Evolutionary conservation across 2,888 invertebrate genomes (phyloP).

Genomic region (Volucella inanis): DNA sequence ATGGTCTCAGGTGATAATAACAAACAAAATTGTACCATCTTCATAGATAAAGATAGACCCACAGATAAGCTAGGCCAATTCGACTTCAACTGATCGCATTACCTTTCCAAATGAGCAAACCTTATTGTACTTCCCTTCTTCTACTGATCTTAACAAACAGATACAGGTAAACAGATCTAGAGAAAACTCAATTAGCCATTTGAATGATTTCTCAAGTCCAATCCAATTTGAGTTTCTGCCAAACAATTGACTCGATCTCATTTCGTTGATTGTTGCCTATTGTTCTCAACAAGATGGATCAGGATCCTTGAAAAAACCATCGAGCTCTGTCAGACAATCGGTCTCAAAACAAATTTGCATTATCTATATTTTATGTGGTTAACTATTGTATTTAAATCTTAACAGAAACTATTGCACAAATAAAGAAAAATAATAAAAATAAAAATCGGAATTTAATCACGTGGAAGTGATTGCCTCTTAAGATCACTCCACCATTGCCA

Average conservation of each 20-base stretch:
- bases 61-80: constrained; percentile 50
- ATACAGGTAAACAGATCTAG: constrained; percentile 20
- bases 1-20: constrained; percentile 44
- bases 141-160: constrained; percentile 53
- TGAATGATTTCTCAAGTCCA: constrained; percentile 33
- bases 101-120: constrained; percentile 75
- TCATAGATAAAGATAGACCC: constrained; percentile 32
- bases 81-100: constrained; percentile 75
- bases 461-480: constrained; percentile 58
- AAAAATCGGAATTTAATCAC: constrained; percentile 52
- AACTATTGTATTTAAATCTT: constrained; percentile 22
- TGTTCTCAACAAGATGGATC: constrained; percentile 48
- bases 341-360: constrained; percentile 62
- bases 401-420: constrained; percentile 2
- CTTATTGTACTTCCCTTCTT: constrained; percentile 22
- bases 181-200: constrained; percentile 71
- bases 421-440: neutral
- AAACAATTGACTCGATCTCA: constrained; percentile 68
- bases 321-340: constrained; percentile 13
- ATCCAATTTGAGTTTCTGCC: constrained; percentile 63
- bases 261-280: constrained; percentile 67
- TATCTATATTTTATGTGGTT: constrained; percentile 33
- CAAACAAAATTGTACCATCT: constrained; percentile 38
- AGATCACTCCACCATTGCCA: constrained; percentile 43
- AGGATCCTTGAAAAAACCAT: constrained; percentile 54